Conservation (phyloP, 2,888 invertebrate species). For the Pediacus dermestoides region DNA sequence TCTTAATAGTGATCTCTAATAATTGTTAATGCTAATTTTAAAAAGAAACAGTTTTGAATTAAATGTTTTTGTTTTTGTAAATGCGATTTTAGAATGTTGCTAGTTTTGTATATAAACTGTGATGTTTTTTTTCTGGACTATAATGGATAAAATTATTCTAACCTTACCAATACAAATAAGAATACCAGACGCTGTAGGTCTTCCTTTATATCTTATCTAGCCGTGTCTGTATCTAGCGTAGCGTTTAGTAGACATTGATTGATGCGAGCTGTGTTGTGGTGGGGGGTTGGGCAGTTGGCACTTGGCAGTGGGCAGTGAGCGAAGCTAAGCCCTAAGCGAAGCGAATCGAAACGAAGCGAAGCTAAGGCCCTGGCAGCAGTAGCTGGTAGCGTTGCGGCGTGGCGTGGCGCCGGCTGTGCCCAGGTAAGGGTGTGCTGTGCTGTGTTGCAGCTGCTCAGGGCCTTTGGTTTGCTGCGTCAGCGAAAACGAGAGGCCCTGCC, state of each 20-base stretch:
- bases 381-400: constrained; percentile 28
- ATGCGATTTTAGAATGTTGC: no score
- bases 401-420: constrained; percentile 34
- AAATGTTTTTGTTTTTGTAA: no score
- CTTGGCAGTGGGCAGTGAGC: constrained; percentile 29
- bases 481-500: constrained; percentile 48
- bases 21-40: no score
- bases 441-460: constrained; percentile 49
- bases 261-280: constrained; percentile 36
- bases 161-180: no score
- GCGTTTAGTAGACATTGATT: constrained; percentile 35
- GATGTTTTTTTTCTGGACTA: no score
- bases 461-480: constrained; percentile 49
- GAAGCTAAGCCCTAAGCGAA: not conserved
- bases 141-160: no score
- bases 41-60: no score
- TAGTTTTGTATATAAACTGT: no score
- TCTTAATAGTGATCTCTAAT: no score
- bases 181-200: constrained; percentile 26
- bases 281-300: constrained; percentile 34
- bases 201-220: constrained; percentile 37
- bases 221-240: constrained; percentile 32
- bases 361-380: constrained; percentile 45
- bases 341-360: constrained; percentile 14
- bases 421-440: constrained; percentile 47